phyloP scores from a whole-genome alignment of 2,888 invertebrate genomes.

The Invenusta paracnida region DNA sequence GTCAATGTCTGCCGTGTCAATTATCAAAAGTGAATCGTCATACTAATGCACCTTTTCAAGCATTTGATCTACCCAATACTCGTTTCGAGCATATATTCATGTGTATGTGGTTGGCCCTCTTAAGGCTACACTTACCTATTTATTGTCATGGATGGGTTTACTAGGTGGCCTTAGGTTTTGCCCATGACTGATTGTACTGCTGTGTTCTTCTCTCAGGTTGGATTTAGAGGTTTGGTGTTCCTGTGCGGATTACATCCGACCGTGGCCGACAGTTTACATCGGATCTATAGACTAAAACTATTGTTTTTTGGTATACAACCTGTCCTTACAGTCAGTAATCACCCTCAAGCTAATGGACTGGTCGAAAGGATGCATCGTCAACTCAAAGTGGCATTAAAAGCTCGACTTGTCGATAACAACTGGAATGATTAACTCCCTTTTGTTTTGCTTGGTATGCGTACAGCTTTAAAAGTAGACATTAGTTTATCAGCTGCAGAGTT shows the following conservation, averaged over 20 bases:
- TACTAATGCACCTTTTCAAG: neutral
- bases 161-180: neutral
- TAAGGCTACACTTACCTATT: neutral
- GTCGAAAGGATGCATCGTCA: neutral
- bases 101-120: neutral
- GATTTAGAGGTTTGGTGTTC: neutral
- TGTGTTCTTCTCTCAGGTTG: neutral
- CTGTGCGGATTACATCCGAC: slow-evolving; percentile 1
- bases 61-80: neutral
- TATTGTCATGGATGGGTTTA: slow-evolving; percentile 1
- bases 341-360: neutral
- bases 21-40: neutral
- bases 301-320: neutral
- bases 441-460: slow-evolving; percentile 1
- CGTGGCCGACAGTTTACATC: slow-evolving; percentile 23
- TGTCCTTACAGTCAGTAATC: neutral
- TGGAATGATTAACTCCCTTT: slow-evolving; percentile 1
- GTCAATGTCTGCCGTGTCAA: neutral
- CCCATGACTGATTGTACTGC: neutral
- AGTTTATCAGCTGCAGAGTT: neutral
- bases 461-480: neutral
- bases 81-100: neutral
- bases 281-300: neutral
- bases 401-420: neutral
- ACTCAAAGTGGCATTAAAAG: slow-evolving; percentile 5